Evolutionary conservation across 2,113 vertebrate genomes (phyloP).

Genomic region (Chlamydotis undulata): DNA sequence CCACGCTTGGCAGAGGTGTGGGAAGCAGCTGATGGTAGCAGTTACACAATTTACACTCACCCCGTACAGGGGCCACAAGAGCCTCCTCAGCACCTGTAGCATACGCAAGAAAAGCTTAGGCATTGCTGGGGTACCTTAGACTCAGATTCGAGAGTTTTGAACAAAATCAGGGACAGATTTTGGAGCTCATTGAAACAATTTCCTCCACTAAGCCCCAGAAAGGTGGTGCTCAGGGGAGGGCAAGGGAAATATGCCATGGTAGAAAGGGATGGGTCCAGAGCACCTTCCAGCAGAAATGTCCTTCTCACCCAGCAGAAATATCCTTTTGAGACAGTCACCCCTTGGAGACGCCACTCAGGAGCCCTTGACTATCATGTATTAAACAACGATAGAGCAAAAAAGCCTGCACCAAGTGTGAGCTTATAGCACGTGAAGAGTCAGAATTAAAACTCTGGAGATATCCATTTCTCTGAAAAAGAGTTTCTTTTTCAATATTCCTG

Average conservation of each 20-base stretch:
- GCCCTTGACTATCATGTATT: background rate
- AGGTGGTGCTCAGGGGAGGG: background rate
- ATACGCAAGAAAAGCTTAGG: background rate
- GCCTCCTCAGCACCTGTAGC: background rate
- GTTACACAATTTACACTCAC: accelerated
- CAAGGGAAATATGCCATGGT: background rate
- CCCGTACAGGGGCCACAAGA: background rate
- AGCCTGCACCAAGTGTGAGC: background rate
- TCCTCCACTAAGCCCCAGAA: background rate
- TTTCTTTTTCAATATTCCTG: background rate
- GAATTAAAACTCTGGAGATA: background rate
- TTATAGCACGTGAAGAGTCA: background rate
- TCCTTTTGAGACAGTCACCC: background rate
- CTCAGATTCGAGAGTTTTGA: background rate
- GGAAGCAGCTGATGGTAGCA: background rate
- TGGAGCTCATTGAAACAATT: background rate
- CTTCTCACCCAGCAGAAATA: background rate
- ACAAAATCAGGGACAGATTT: accelerated
- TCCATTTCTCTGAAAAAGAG: background rate
- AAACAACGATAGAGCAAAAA: background rate
- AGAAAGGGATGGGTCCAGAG: background rate
- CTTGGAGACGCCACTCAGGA: background rate
- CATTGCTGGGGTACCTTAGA: background rate
- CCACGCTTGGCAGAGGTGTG: background rate
- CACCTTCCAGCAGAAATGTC: background rate